Evolutionary conservation across 2,797 vertebrate genomes (phyloP).

Genomic region (Geotrypetes seraphini): DNA sequence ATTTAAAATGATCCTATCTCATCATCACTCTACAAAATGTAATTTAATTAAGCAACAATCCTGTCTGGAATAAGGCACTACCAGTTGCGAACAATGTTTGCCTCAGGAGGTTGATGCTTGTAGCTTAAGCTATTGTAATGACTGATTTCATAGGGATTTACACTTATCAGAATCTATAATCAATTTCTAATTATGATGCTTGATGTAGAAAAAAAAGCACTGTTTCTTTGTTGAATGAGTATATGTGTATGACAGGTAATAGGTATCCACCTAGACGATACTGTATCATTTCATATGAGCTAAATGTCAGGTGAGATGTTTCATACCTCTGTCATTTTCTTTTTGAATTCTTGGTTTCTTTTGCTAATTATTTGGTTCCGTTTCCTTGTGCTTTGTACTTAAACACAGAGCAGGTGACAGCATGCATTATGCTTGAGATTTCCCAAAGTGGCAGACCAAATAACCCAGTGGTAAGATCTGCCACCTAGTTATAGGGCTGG

Average conservation of each 20-base stretch:
- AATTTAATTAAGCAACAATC: constrained; percentile 29
- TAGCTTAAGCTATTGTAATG: constrained; percentile 21
- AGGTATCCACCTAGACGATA: constrained; percentile 16
- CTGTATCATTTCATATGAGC: constrained; percentile 20
- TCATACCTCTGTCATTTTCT: constrained; percentile 14
- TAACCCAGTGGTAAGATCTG: constrained; percentile 27
- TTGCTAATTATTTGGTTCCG: constrained; percentile 36
- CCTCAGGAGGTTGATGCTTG: constrained; percentile 26
- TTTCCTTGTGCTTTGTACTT: constrained; percentile 24
- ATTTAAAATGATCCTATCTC: constrained; percentile 23
- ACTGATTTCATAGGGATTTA: constrained; percentile 33
- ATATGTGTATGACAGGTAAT: no score
- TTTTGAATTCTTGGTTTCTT: constrained; percentile 28
- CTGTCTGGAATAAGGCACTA: constrained; percentile 28
- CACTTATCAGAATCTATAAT: constrained; percentile 32
- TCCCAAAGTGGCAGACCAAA: constrained; percentile 18
- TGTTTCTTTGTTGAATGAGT: constrained; percentile 17
- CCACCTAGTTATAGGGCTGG: constrained; percentile 14
- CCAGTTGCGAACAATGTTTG: constrained; percentile 25
- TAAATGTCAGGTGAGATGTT: constrained; percentile 9
- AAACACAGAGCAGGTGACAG: constrained; percentile 30
- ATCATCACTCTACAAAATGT: constrained; percentile 3
- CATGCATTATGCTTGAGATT: constrained; percentile 26
- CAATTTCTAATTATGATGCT: constrained; percentile 28
- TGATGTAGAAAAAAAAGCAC: constrained; percentile 16